Evolutionary conservation across 2,888 invertebrate species (phyloP).

Genomic region (Plutella xylostella): DNA sequence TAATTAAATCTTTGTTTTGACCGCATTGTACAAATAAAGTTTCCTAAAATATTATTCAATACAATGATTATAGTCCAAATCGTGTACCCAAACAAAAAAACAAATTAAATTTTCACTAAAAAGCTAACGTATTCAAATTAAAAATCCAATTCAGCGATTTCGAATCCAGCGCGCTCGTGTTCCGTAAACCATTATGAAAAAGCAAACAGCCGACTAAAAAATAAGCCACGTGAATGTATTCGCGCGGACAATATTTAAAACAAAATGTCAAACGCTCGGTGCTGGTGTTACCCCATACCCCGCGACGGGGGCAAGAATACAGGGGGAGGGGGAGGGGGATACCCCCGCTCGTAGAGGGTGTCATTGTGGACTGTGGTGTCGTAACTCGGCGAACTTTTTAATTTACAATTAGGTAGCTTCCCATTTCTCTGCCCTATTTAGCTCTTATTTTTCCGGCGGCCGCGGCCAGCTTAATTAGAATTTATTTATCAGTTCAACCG

Average conservation of each 20-base stretch:
- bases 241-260: constrained; percentile 69
- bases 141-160: no score
- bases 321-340: constrained; percentile 24
- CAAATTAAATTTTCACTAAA: no score
- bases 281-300: constrained; percentile 48
- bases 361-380: constrained; percentile 70
- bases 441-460: constrained; percentile 66
- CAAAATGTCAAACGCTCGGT: constrained; percentile 70
- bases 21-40: no score
- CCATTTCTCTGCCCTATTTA: constrained; percentile 70
- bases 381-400: constrained; percentile 70
- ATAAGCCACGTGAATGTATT: constrained; percentile 64
- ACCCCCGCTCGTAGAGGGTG: constrained; percentile 27
- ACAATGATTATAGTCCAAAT: no score
- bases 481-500: constrained; percentile 47
- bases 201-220: constrained; percentile 52
- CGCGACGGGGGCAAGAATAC: constrained; percentile 22
- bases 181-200: not conserved
- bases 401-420: constrained; percentile 71
- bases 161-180: not conserved
- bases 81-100: no score
- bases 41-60: no score
- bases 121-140: no score
- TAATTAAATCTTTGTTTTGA: constrained; percentile 34
- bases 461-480: constrained; percentile 58